phyloP scores from a whole-genome alignment of 2,797 vertebrate genomes.

The Syngnathus acus region DNA sequence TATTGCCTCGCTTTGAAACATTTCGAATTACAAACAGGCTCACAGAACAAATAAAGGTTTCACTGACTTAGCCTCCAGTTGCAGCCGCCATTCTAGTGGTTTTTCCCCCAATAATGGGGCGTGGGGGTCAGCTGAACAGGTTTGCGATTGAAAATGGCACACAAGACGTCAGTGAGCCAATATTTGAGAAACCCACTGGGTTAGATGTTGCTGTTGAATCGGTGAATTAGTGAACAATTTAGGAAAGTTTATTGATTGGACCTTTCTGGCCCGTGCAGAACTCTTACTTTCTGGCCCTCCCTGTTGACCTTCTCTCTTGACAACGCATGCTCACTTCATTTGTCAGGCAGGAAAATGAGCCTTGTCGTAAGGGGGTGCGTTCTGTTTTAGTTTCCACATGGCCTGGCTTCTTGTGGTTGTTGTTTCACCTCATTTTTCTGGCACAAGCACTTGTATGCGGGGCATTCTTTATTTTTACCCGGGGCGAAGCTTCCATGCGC shows the following conservation, averaged over 20 bases:
- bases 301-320: slow-evolving; percentile 12
- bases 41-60: too few species aligned
- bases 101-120: slow-evolving; percentile 47
- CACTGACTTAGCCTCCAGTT: slow-evolving; percentile 17
- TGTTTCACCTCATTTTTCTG: background rate
- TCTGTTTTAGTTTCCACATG: slow-evolving; percentile 11
- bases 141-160: slow-evolving; percentile 50
- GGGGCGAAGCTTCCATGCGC: slow-evolving; percentile 11
- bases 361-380: slow-evolving; percentile 9
- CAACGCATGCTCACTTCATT: slow-evolving; percentile 1
- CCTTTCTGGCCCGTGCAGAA: slow-evolving; percentile 2
- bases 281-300: slow-evolving; percentile 5
- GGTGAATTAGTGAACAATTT: slow-evolving; percentile 12
- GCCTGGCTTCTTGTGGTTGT: background rate
- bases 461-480: background rate
- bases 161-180: slow-evolving; percentile 24
- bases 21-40: too few species aligned
- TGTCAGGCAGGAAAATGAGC: slow-evolving; percentile 21
- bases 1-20: too few species aligned
- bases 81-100: slow-evolving; percentile 28
- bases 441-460: slow-evolving; percentile 5
- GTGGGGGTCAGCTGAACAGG: slow-evolving; percentile 52
- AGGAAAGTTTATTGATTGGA: slow-evolving; percentile 3
- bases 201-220: slow-evolving; percentile 1
- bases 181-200: slow-evolving; percentile 18